phyloP scores from a whole-genome alignment of 1,140 invertebrate genomes.

The Drosophila arawakana region DNA sequence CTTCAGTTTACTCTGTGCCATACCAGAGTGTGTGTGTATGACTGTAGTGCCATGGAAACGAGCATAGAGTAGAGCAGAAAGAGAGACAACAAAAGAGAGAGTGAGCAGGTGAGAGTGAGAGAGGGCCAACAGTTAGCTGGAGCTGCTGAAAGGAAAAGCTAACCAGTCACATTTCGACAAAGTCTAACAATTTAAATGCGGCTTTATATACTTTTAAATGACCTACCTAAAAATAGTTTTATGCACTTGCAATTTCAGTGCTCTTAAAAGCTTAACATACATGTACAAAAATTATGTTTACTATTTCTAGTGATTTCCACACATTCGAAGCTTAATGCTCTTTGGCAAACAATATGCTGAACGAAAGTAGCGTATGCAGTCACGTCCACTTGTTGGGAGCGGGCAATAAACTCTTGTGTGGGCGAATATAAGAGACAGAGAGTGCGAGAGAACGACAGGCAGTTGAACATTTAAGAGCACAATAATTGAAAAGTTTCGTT shows the following conservation, averaged over 20 bases:
- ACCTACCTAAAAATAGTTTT: not conserved
- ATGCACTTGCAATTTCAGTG: too few species aligned
- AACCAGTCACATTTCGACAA: not conserved
- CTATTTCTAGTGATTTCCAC: not conserved
- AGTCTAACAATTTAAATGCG: not conserved
- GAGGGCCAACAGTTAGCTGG: conserved; percentile 14
- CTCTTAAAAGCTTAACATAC: too few species aligned
- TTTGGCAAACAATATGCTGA: conserved; percentile 9
- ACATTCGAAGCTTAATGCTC: not conserved
- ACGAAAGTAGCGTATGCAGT: conserved; percentile 18
- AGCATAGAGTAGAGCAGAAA: conserved; percentile 26
- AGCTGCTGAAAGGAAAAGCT: conserved; percentile 60
- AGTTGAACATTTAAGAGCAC: conserved; percentile 41
- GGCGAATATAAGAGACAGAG: conserved; percentile 49
- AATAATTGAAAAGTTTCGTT: conserved; percentile 11
- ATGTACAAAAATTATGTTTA: too few species aligned
- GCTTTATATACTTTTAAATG: not conserved
- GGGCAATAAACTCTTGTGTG: conserved; percentile 72
- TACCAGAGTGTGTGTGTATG: conserved; percentile 15
- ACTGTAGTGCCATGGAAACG: conserved; percentile 22
- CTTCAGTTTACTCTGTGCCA: conserved; percentile 35
- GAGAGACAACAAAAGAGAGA: not conserved
- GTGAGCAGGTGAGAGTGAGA: conserved; percentile 21
- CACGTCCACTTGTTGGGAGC: conserved; percentile 59
- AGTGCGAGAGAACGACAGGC: conserved; percentile 9